Evolutionary conservation across 1,140 invertebrate genomes (phyloP).

Genomic region (Achroia grisella): DNA sequence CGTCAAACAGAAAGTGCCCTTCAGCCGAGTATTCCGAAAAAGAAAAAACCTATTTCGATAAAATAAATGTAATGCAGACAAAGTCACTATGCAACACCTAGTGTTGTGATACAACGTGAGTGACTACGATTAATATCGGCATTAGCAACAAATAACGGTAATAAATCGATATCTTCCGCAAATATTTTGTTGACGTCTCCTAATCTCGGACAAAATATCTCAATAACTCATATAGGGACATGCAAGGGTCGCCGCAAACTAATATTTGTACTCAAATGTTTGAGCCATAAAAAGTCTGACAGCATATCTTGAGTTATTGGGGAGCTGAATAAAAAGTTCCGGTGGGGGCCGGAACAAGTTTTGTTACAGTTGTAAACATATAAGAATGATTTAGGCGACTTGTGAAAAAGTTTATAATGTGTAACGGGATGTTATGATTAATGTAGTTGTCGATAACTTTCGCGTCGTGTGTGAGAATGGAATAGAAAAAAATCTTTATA

Average conservation of each 20-base stretch:
- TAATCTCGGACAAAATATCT: slow-evolving; percentile 33
- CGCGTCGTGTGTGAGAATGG: no score
- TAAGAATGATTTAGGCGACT: slow-evolving; percentile 53
- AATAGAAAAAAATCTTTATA: no score
- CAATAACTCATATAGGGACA: slow-evolving; percentile 30
- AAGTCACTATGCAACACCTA: no score
- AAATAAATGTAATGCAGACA: no score
- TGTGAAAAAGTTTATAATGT: slow-evolving; percentile 40
- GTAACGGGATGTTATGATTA: slow-evolving; percentile 26
- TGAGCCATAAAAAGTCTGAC: slow-evolving; percentile 46
- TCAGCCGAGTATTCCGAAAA: no score
- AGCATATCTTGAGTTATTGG: slow-evolving; percentile 51
- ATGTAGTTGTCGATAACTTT: slow-evolving; percentile 3
- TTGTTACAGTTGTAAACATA: slow-evolving; percentile 47
- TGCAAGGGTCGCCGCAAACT: slow-evolving; percentile 4
- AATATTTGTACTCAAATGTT: slow-evolving; percentile 8
- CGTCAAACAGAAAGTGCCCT: no score
- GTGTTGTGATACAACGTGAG: no score
- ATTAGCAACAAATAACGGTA: not conserved
- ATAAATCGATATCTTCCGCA: not conserved
- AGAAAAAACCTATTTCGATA: no score
- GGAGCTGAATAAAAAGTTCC: slow-evolving; percentile 34
- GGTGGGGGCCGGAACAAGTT: slow-evolving; percentile 41
- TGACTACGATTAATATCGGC: not conserved
- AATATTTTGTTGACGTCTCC: slow-evolving; percentile 15